Evolutionary conservation across 2,113 vertebrate species (phyloP).

Genomic region (Oophaga pumilio): DNA sequence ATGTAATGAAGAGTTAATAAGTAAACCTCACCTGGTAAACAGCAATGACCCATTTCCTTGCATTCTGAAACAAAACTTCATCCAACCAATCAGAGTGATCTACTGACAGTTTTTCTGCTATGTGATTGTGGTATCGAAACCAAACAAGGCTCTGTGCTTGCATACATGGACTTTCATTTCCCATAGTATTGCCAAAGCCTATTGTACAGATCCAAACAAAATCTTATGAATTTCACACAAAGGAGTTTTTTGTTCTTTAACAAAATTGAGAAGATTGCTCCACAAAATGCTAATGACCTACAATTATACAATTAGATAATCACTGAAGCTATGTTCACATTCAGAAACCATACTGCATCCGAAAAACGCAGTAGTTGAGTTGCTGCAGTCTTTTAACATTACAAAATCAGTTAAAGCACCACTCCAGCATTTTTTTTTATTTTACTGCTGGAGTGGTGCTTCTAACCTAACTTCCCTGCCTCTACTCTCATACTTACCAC

Average conservation of each 20-base stretch:
- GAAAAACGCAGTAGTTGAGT: too few relatives aligned
- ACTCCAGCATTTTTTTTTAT: too few relatives aligned
- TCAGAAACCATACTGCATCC: too few relatives aligned
- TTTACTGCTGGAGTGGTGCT: too few relatives aligned
- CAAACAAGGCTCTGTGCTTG: slow-evolving; percentile 85
- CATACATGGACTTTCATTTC: slow-evolving; percentile 88
- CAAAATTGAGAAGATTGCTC: too few relatives aligned
- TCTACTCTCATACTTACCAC: too few relatives aligned
- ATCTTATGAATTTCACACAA: background rate
- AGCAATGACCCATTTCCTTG: slow-evolving; percentile 86
- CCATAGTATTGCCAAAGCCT: slow-evolving; percentile 89
- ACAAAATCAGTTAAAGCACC: too few relatives aligned
- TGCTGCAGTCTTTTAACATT: too few relatives aligned
- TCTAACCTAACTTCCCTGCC: too few relatives aligned
- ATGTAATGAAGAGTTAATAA: background rate
- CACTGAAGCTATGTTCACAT: background rate
- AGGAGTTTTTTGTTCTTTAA: background rate
- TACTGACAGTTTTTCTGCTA: slow-evolving; percentile 71
- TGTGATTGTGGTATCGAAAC: slow-evolving; percentile 92
- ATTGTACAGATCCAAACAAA: slow-evolving; percentile 37
- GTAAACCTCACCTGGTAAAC: slow-evolving; percentile 83
- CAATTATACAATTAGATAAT: background rate
- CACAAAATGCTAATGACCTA: background rate
- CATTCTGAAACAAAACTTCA: slow-evolving; percentile 87
- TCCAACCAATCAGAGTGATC: slow-evolving; percentile 80